Conservation (phyloP, 2,797 vertebrate species). For the Alfaro cultratus region DNA sequence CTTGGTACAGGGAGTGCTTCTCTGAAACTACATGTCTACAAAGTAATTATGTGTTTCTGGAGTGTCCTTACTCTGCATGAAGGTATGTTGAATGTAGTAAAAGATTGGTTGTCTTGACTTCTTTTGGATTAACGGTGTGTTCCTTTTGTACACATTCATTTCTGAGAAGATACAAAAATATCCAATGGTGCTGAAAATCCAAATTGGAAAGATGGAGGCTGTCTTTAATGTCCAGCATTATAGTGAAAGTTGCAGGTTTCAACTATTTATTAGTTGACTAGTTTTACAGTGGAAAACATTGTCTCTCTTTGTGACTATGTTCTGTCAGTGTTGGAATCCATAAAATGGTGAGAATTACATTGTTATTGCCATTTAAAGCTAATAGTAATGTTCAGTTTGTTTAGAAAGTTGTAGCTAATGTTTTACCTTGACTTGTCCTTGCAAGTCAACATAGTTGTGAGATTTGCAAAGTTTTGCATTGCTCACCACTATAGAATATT, state of each 20-base stretch:
- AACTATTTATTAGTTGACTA: neutral
- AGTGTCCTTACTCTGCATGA: neutral
- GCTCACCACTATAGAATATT: neutral
- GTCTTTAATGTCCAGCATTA: neutral
- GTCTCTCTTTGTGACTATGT: neutral
- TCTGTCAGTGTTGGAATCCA: neutral
- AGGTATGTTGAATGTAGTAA: neutral
- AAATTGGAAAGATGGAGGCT: neutral
- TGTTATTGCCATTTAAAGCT: neutral
- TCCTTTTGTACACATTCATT: neutral
- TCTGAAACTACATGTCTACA: slow-evolving; percentile 11
- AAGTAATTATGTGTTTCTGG: neutral
- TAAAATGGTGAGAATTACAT: neutral
- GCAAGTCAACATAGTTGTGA: neutral
- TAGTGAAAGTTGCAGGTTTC: neutral
- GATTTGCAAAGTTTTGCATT: neutral
- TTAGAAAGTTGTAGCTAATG: neutral
- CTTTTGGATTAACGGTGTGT: neutral
- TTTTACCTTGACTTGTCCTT: too few relatives aligned
- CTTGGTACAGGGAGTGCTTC: slow-evolving; percentile 14
- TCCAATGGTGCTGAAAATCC: neutral
- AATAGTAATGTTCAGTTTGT: neutral
- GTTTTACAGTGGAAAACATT: neutral
- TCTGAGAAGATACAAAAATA: neutral
- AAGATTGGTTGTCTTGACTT: neutral